These are phyloP conservation scores for Etheostoma nigrum DNA, from an alignment of 2,797 vertebrate species.

Conservation along the genomic window DNA sequence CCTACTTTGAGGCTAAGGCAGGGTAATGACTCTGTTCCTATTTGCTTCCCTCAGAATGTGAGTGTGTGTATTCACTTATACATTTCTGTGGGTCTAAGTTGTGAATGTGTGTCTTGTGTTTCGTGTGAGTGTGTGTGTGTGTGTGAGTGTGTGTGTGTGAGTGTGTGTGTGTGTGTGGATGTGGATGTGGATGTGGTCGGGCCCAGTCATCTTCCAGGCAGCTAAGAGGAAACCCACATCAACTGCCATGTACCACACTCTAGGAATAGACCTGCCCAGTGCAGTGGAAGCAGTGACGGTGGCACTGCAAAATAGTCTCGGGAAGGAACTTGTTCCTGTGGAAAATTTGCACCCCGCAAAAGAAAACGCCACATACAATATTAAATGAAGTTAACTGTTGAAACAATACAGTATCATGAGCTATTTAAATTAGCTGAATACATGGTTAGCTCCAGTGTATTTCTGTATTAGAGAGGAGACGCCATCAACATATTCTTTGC, in stretches of 20 bases:
- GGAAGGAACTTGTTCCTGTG: no score
- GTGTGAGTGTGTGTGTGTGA: conserved; percentile 22
- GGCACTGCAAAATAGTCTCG: no score
- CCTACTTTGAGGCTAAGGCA: conserved; percentile 80
- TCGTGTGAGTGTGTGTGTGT: conserved; percentile 6
- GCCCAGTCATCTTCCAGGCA: conserved; percentile 96
- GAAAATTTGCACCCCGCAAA: no score
- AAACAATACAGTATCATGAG: no score
- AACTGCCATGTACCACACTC: conserved; percentile 92
- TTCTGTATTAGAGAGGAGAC: no score
- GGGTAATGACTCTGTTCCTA: conserved; percentile 96
- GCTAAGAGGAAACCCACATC: conserved; percentile 98
- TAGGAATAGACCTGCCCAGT: conserved; percentile 83
- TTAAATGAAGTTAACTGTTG: no score
- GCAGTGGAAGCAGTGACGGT: conserved; percentile 17
- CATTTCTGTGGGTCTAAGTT: conserved; percentile 17
- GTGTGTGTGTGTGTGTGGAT: conserved; percentile 22
- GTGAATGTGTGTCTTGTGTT: conserved; percentile 35
- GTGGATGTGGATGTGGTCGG: conserved; percentile 87
- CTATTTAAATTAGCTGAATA: no score
- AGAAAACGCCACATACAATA: no score
- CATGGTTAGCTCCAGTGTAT: no score
- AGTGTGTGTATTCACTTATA: conserved; percentile 15
- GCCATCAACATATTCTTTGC: no score
- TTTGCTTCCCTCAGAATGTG: conserved; percentile 72